These are phyloP conservation scores for Crematogaster levior DNA, from an alignment of 2,888 invertebrate species.

Conservation along the genomic window DNA sequence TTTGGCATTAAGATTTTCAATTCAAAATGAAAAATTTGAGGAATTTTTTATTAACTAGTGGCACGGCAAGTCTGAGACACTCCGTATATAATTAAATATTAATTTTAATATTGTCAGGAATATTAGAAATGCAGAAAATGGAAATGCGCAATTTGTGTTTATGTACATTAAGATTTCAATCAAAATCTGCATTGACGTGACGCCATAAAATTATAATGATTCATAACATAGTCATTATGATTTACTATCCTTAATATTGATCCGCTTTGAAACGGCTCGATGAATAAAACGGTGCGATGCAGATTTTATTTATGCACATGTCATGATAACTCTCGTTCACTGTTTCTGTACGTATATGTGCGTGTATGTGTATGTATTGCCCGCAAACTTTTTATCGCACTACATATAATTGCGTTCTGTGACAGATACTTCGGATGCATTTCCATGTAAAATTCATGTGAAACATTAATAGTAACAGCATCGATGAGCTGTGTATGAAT, in stretches of 20 bases:
- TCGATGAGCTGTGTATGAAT: slow-evolving; percentile 13
- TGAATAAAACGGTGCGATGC: slow-evolving; percentile 17
- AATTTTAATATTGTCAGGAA: not conserved
- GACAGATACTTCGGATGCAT: slow-evolving; percentile 27
- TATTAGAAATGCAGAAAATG: not conserved
- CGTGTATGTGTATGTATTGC: not conserved
- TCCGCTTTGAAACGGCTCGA: not conserved
- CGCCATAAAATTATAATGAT: slow-evolving; percentile 2
- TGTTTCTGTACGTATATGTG: no score
- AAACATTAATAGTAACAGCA: slow-evolving; percentile 23
- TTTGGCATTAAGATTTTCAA: no score
- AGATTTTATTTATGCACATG: slow-evolving; percentile 17
- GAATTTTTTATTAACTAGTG: no score
- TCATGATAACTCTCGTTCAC: slow-evolving; percentile 4
- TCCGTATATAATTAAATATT: no score
- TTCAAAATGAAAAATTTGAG: no score
- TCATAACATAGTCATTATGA: not conserved
- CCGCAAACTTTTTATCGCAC: slow-evolving; percentile 44
- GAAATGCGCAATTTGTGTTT: not conserved
- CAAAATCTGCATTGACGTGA: not conserved
- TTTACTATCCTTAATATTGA: slow-evolving; percentile 15
- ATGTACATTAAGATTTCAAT: not conserved
- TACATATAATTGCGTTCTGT: slow-evolving; percentile 45
- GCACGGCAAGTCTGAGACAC: no score
- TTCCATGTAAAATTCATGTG: slow-evolving; percentile 44